Percentiles rank a stretch among this genome's conserved stretches.
Evolutionary conservation across 1,140 invertebrate species (phyloP).

Genomic region (Drosophila ohnishii): DNA sequence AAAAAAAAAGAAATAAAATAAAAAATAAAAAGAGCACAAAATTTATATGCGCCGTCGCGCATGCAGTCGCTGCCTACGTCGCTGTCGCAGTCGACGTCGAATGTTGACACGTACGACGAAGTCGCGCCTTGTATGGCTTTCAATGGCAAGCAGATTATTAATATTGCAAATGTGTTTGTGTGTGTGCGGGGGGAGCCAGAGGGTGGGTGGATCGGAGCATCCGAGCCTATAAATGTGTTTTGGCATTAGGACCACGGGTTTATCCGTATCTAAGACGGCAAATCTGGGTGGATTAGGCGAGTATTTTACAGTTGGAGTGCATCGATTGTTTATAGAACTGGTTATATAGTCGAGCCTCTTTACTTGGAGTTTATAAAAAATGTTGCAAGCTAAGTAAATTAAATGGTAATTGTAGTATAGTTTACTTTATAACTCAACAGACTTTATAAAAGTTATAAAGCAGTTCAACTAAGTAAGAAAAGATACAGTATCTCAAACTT

Average conservation of each 20-base stretch:
- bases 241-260: slow-evolving; percentile 67
- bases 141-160: slow-evolving; percentile 80
- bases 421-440: too few relatives aligned
- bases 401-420: too few relatives aligned
- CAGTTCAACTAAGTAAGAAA: not conserved
- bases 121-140: slow-evolving; percentile 81
- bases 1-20: slow-evolving; percentile 55
- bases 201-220: not conserved
- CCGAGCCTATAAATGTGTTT: slow-evolving; percentile 71
- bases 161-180: slow-evolving; percentile 66
- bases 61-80: slow-evolving; percentile 58
- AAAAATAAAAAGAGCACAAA: slow-evolving; percentile 61
- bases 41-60: slow-evolving; percentile 81
- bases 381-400: not conserved
- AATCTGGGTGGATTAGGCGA: slow-evolving; percentile 22
- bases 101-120: slow-evolving; percentile 73
- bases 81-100: slow-evolving; percentile 62
- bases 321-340: slow-evolving; percentile 6
- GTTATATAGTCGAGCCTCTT: slow-evolving; percentile 16
- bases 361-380: not conserved
- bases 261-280: slow-evolving; percentile 8
- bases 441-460: too few relatives aligned
- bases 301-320: slow-evolving; percentile 15
- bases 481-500: not conserved
- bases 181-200: not conserved